Base-by-base conservation (phyloP, 2,113 vertebrate species). In the Puntigrus tetrazona region DNA sequence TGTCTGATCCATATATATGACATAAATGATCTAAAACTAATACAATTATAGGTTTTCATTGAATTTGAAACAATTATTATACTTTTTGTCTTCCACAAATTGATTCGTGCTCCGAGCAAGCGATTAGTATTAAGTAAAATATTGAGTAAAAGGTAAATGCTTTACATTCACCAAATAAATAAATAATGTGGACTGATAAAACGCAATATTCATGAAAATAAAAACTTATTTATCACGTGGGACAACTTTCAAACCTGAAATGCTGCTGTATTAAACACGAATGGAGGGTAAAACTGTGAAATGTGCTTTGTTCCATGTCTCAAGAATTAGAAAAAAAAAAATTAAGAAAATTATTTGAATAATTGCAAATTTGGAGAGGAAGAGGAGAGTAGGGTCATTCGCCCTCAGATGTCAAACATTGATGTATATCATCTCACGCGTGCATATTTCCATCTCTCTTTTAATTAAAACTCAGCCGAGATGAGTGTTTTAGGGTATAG, bases 401-500 rank as follows among this genome's bases (percentile, higher is more conserved):
- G 47, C 38, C 29, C 61, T 86, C 80, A 65, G 65, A 88, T 69
- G 75, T 63, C 79, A 85, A 76, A 87, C 25, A 47, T 9, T 7
- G 80, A 85, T 85, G 20, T 14, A 16, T 84, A 78, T 83, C 72
- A 50, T 57, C 18, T 79, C 67, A 59, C 52, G 6, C 18, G 36
- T 18, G 14, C 84, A 74, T 52, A 70, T 84, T 82, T 85, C 47
- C 47, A 79, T 83, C 78, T 82, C 63, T 70, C 18, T 81, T 78
- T 82, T 84, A 91, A 86, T 88, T 83, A 52, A 63, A 41, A 43
- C 78, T 50, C 73, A 50, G 45, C 25, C 7, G 82, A 76, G 38
- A 69, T 29, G 59, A 78, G 87, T 89, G 89, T 94, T 91, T 89
- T 81, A 61, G 67, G 87, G 89, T 88, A 89, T n/a, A 87, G 86